Evolutionary conservation across 2,113 vertebrate species (phyloP), one percentile per base, ranked within the genome.

Genomic region (Nyctibius bracteatus): DNA sequence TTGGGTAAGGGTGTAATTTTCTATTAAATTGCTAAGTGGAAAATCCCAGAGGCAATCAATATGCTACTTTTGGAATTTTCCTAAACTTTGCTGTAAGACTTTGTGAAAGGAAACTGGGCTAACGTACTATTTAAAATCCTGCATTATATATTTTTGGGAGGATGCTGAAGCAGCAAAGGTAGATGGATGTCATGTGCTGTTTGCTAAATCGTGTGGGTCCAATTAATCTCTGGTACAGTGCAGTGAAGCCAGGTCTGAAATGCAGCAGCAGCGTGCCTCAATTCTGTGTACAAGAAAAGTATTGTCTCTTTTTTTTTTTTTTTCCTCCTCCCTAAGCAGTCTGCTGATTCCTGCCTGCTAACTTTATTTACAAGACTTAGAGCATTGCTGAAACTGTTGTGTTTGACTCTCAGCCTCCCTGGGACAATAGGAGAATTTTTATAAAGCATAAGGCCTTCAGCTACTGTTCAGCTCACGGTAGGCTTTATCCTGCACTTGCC

Each of bases 41-140:
- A 95, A 97, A 95, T 97, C 95, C 94, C 95, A 96, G 95, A 96
- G 95, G 96, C 96, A 96, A 97, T 96, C 96, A 95, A 74, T 95
- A 97, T 89, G 95, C 96, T 97, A 96, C 96, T 94, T 96, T 96
- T 86, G 94, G 95, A 95, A 96, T 94, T 96, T 95, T 97, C 92
- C 94, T 96, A 94, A 96, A 96, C 88, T 96, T 96, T 12, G 13
- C 81, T 75, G 65, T 63, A 91, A 96, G 95, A 88, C 90, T 97
- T 95, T 88, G 84, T 81, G 81, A 84, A 86, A 88, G 92, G 91
- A 97, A 97, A 95, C 96, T 96, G 96, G 96, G 95, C 96, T 96
- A 96, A 72, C 2, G 21, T 94, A 93, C 96, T 96, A 95, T 95
- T 96, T 97, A 91, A 97, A 96, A 93, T 93, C 96, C 86, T 61